These are phyloP conservation scores for Xestoiulus laeticollis DNA, from an alignment of 2,888 invertebrate species.

Conservation along the genomic window DNA sequence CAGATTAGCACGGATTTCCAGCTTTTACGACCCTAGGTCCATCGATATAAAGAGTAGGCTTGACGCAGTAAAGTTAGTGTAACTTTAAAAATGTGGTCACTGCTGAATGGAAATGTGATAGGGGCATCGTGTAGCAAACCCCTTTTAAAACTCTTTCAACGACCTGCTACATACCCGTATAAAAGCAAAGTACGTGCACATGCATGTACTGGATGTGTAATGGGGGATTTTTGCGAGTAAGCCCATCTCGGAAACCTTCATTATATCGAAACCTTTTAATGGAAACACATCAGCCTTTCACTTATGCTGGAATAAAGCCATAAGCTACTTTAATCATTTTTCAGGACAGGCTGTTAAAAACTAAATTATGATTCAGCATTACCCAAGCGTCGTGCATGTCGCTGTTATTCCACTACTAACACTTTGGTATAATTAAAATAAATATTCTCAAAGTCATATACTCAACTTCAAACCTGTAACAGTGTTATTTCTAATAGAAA, in stretches of 20 bases:
- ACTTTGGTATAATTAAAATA: not conserved
- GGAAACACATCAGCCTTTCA: not conserved
- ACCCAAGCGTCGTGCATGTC: not conserved
- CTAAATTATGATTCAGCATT: not conserved
- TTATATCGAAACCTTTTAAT: slow-evolving; percentile 9
- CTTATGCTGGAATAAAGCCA: not conserved
- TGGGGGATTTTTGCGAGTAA: not conserved
- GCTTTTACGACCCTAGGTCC: not conserved
- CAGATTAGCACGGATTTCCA: too few relatives aligned
- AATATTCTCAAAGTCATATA: not conserved
- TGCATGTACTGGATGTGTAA: not conserved
- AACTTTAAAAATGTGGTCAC: not conserved
- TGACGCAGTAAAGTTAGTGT: not conserved
- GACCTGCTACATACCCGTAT: not conserved
- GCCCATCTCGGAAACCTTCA: not conserved
- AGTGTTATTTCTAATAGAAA: not conserved
- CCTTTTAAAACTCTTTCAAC: not conserved
- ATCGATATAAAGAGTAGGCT: not conserved
- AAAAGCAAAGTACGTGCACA: not conserved
- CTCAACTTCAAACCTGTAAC: not conserved
- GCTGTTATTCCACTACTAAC: not conserved
- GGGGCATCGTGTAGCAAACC: not conserved
- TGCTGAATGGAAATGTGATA: not conserved
- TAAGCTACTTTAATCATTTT: not conserved
- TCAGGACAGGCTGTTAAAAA: not conserved